phyloP scores from a whole-genome alignment of 2,797 vertebrate genomes.

The Diplodus puntazzo region DNA sequence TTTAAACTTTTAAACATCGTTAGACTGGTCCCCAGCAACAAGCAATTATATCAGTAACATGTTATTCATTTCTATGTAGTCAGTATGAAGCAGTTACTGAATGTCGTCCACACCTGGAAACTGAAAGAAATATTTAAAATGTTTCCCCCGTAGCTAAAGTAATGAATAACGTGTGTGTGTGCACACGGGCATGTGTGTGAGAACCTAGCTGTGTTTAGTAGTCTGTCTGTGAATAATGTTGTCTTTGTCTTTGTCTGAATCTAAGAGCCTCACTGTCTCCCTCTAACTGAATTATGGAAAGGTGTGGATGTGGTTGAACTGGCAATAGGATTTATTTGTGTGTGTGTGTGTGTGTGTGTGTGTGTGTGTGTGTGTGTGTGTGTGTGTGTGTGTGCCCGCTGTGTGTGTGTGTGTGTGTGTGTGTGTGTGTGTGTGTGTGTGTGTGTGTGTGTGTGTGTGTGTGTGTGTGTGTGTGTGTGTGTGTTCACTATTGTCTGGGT shows the following conservation, averaged over 20 bases:
- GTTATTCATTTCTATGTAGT: slow-evolving; percentile 1
- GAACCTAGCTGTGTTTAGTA: slow-evolving; percentile 54
- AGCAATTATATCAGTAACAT: background rate
- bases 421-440: slow-evolving; percentile 51
- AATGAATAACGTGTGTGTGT: slow-evolving; percentile 16
- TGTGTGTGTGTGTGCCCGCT: too few species aligned
- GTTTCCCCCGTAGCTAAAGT: slow-evolving; percentile 10
- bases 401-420: slow-evolving; percentile 46
- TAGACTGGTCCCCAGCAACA: background rate
- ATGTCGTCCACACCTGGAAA: slow-evolving; percentile 6
- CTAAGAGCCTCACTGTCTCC: slow-evolving; percentile 61
- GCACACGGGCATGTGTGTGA: slow-evolving; percentile 7
- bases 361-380: slow-evolving; percentile 33
- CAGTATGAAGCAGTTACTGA: background rate
- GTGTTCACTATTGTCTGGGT: slow-evolving; percentile 33
- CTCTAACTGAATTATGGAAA: slow-evolving; percentile 81
- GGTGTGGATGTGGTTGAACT: slow-evolving; percentile 74
- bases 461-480: slow-evolving; percentile 33
- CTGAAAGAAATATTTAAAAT: slow-evolving; percentile 13
- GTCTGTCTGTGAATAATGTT: slow-evolving; percentile 75
- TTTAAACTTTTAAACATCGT: slow-evolving; percentile 4
- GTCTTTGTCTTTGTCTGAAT: slow-evolving; percentile 74
- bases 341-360: slow-evolving; percentile 49
- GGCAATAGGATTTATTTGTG: slow-evolving; percentile 55
- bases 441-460: slow-evolving; percentile 44